phyloP scores from a whole-genome alignment of 2,113 vertebrate species.

The Ictidomys tridecemlineatus region DNA sequence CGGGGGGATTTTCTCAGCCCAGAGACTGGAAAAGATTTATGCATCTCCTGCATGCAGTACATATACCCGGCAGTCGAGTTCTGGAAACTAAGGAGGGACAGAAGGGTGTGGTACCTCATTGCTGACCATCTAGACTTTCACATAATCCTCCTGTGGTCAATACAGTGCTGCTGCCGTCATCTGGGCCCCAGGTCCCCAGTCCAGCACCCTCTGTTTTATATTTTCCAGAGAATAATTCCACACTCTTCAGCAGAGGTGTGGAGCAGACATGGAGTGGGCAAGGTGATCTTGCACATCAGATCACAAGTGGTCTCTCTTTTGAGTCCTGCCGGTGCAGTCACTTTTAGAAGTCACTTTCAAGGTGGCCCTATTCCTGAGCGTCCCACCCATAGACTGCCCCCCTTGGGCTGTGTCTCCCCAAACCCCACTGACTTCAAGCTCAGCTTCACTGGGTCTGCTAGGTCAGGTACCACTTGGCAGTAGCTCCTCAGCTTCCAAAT shows the following conservation, averaged over 20 bases:
- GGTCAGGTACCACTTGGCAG: neutral
- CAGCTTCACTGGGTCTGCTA: neutral
- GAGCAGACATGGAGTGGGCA: neutral
- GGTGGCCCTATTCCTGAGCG: neutral
- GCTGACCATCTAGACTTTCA: neutral
- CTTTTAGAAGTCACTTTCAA: neutral
- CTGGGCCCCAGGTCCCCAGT: neutral
- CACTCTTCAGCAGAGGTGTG: neutral
- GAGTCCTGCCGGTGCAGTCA: neutral
- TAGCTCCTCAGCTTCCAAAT: neutral
- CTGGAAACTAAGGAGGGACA: neutral
- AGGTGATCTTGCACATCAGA: neutral
- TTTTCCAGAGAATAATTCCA: neutral
- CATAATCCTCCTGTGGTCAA: neutral
- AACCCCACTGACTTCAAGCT: neutral
- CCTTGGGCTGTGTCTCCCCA: neutral
- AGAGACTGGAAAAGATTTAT: neutral
- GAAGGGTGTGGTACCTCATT: neutral
- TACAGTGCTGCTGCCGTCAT: fast-evolving
- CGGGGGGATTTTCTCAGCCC: neutral
- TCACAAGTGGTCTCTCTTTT: neutral
- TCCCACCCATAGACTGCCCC: neutral
- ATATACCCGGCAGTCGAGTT: neutral
- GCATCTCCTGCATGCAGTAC: neutral
- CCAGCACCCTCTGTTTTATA: neutral